Base-by-base conservation (phyloP, 1,140 invertebrate species). In the Pararge aegeria region DNA sequence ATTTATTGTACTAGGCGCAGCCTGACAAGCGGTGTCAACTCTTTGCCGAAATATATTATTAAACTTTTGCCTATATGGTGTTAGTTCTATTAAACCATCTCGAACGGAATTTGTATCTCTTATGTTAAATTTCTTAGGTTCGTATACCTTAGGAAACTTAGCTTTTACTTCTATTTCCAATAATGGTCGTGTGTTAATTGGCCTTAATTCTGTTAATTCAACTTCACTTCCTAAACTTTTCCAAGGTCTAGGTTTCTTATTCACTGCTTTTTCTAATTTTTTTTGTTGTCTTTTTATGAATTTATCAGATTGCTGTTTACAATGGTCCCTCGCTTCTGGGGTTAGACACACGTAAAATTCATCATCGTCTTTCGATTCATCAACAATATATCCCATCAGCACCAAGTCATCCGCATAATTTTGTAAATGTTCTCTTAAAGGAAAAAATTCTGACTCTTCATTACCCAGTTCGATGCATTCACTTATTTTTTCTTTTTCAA, bases 271-370 rank as follows among this genome's bases (percentile, higher is more conserved):
- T 61, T 92, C 89, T 37, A 95, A 90, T 49, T 91, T 91, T 66
- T 92, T 91, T 44, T 91, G 90, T 73, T 95, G 90, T 21, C 85
- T 70, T 69, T 66, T 82, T 24, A 90, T 78, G 64, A 81, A 88
- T 61, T 60, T 83, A 30, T 88, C 84, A 27, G 85, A 92, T 49
- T 93, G 93, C 51, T 92, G 86, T 30, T 92, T 87, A 69, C 93
- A 92, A 42, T 93, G 85, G 67, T 91, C 90, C 57, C 88, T 89
- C 0, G 90, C 83, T 61, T 93, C 90, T 48, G 92, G 91, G 6
- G 92, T 94, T 7, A 94, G 76, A 60, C 94, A 95, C n/a, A 95
- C 83, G 68, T 94, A 94, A 73, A 94, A 95, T 64, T 95, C 93
- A 49, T 93, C 92, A 1, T 91, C 77, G 21, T 93, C 81, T n/a